A percentile compares a stretch with the other conserved stretches of the same genome.
Evolutionary conservation across 2,797 vertebrate species (phyloP).

Genomic region (Anisognathus igniventris): DNA sequence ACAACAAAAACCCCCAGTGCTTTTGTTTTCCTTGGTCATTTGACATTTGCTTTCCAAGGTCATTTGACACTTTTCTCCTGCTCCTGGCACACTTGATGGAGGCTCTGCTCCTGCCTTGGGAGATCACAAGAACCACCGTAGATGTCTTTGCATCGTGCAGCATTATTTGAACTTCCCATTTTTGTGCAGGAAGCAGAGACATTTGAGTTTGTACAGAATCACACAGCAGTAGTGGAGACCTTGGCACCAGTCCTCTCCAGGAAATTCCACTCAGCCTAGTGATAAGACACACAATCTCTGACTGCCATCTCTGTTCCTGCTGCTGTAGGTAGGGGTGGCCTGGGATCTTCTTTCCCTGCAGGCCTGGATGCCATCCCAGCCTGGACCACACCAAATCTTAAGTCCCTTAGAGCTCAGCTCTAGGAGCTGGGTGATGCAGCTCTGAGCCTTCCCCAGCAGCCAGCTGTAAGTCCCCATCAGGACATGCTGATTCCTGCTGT

Average conservation of each 20-base stretch:
- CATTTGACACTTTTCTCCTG: neutral
- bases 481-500: neutral
- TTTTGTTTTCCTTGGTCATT: neutral
- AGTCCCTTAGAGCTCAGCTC: neutral
- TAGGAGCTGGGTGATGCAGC: neutral
- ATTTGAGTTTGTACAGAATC: neutral
- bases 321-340: neutral
- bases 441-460: neutral
- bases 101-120: neutral
- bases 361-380: slow-evolving; percentile 8
- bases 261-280: neutral
- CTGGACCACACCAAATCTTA: neutral
- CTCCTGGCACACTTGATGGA: neutral
- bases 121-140: neutral
- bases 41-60: neutral
- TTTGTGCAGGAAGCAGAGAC: neutral
- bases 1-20: neutral
- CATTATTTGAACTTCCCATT: neutral
- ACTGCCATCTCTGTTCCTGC: neutral
- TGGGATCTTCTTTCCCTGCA: neutral
- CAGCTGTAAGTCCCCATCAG: neutral
- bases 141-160: neutral
- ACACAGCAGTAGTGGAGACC: neutral
- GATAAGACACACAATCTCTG: neutral
- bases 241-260: neutral